Base-by-base conservation (phyloP, 2,113 vertebrate genomes). In the Eudyptes chrysolophus region DNA sequence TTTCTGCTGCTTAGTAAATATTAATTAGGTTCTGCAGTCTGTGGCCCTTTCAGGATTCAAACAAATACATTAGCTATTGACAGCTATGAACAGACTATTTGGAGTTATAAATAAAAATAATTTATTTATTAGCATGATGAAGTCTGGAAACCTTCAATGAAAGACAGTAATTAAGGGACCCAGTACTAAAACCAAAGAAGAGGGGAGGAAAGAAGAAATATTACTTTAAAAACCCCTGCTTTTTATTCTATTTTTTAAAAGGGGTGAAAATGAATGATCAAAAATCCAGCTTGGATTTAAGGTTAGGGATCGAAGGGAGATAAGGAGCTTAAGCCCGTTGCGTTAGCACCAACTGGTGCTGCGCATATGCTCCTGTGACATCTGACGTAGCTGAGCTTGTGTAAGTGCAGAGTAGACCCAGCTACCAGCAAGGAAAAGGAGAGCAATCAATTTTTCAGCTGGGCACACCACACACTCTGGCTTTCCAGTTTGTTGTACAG, bases 21-120 rank as follows among this genome's bases (percentile, higher is more conserved):
- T 84, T 88, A 86, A 95, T 94, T 90, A 82, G n/a, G 34, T 84
- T 94, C 94, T 92, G 36, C 81, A 78, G 48, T 78, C 51, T 87
- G 55, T 7, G 38, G 21, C 20, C 29, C 24, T 84, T 92, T 87
- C 61, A 90, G 72, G 38, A 84, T 78, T 79, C 26, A 85, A 52
- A 82, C 3, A 12, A 81, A 71, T 86, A 60, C 38, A 75, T 81
- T 64, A 90, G 34, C 26, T 70, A 89, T 58, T 91, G 80, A 87
- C 48, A 87, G n/a, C 38, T 84, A 61, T 40, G 52, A 87, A 89
- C 42, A 87, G 72, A 65, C 48, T 87, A 57, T 76, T 70, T 61
- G 49, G 52, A 95, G 10, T 76, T 68, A 57, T 44, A 91, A 76
- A 82, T 46, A 19, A 76, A 96, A 91, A 91, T 68, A 57, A 83